A percentile compares a stretch with the other conserved stretches of the same genome.
These are phyloP conservation scores for Epinephelus coioides DNA, from an alignment of 2,797 vertebrate species.

Conservation along the genomic window DNA sequence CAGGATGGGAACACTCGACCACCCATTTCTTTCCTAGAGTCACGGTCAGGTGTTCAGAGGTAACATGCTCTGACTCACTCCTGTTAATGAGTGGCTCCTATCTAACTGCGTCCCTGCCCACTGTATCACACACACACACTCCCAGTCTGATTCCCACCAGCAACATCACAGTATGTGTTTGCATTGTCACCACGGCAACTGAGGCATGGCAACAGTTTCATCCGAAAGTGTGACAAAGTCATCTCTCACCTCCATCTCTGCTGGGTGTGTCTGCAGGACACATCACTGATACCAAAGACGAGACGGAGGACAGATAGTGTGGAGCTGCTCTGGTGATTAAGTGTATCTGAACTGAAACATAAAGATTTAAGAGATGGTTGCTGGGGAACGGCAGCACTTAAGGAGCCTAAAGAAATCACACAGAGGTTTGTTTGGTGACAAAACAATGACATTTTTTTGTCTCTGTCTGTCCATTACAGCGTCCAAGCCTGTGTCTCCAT, in stretches of 20 bases:
- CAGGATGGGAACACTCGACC: neutral
- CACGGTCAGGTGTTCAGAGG: neutral
- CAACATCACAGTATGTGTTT: slow-evolving; percentile 56
- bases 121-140: slow-evolving; percentile 7
- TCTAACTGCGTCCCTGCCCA: no score
- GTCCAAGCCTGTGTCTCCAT: slow-evolving; percentile 92
- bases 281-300: neutral
- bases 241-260: neutral
- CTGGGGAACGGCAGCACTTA: neutral
- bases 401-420: neutral
- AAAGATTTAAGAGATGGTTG: slow-evolving; percentile 7
- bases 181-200: slow-evolving; percentile 55
- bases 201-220: slow-evolving; percentile 64
- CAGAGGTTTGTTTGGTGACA: neutral
- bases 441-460: slow-evolving; percentile 1
- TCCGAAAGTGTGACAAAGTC: slow-evolving; percentile 11
- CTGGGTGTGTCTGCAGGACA: neutral
- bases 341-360: neutral
- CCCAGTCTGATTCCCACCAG: slow-evolving; percentile 50
- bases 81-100: no score
- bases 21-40: neutral
- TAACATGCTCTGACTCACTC: neutral
- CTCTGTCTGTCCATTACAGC: slow-evolving; percentile 73
- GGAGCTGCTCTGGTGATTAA: no score
- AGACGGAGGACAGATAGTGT: neutral